A percentile compares a stretch with the other conserved stretches of the same genome.
phyloP scores from a whole-genome alignment of 2,888 invertebrate species.

The Microplitis deprimator region DNA sequence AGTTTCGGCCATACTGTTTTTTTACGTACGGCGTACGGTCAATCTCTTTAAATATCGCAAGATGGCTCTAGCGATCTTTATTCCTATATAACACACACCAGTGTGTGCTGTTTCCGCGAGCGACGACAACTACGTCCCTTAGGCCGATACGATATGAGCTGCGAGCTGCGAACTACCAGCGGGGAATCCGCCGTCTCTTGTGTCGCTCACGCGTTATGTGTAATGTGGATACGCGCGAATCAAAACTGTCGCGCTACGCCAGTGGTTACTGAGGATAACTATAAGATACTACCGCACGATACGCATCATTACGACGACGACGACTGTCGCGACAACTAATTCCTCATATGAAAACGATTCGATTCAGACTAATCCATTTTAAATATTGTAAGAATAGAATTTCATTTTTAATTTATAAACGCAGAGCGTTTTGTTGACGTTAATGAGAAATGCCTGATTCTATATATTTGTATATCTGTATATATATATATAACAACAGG shows the following conservation, averaged over 20 bases:
- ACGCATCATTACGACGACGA: too few relatives aligned
- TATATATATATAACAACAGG: conserved; percentile 1
- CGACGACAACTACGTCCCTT: not conserved
- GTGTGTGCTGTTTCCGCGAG: not conserved
- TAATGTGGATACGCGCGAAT: not conserved
- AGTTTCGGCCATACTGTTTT: conserved; percentile 19
- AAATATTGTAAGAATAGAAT: too few relatives aligned
- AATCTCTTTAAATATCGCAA: conserved; percentile 14
- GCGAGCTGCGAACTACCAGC: not conserved
- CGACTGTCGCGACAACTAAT: too few relatives aligned
- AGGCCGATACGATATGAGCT: not conserved
- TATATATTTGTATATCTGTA: not conserved
- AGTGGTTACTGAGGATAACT: too few relatives aligned
- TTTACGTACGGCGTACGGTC: conserved; percentile 2
- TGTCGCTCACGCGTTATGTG: not conserved
- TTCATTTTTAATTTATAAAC: too few relatives aligned
- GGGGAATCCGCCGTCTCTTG: not conserved
- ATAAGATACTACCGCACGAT: too few relatives aligned
- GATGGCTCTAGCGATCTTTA: conserved; percentile 18
- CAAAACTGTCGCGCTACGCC: not conserved
- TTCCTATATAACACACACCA: not conserved
- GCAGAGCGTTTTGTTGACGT: not conserved
- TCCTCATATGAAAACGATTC: too few relatives aligned
- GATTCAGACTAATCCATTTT: too few relatives aligned
- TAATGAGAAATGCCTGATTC: not conserved